Conservation (phyloP, 2,888 invertebrate species). For the Apoderus coryli region DNA sequence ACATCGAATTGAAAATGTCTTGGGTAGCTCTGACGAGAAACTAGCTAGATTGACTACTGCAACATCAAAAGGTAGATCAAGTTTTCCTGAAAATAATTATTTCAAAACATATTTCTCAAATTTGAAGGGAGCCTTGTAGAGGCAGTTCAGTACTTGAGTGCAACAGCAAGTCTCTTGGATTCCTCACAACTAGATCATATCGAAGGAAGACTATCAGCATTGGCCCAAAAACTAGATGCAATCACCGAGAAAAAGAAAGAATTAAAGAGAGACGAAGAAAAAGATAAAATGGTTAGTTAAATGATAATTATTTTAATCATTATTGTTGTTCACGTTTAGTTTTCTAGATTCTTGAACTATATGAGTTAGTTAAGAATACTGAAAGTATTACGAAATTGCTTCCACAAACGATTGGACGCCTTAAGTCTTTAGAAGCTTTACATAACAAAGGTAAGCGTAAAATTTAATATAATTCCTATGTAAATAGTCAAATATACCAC, state of each 20-base stretch:
- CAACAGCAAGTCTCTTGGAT: constrained; percentile 68
- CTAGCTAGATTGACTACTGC: constrained; percentile 39
- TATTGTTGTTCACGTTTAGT: no score
- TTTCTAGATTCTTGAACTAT: constrained; percentile 63
- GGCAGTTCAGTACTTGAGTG: constrained; percentile 62
- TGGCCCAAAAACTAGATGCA: constrained; percentile 65
- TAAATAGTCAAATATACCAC: no score
- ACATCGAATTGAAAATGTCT: constrained; percentile 66
- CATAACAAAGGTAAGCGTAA: constrained; percentile 75
- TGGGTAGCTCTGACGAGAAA: constrained; percentile 74
- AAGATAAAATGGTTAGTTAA: constrained; percentile 35
- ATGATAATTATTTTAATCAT: constrained; percentile 7
- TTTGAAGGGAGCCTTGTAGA: constrained; percentile 40
- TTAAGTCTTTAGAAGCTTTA: constrained; percentile 72
- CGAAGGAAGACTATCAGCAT: constrained; percentile 61
- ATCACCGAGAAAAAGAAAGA: constrained; percentile 43
- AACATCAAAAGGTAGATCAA: constrained; percentile 25
- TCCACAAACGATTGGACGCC: constrained; percentile 67
- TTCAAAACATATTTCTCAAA: constrained; percentile 1
- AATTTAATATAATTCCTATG: no score
- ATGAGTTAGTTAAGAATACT: constrained; percentile 75
- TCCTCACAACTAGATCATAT: constrained; percentile 69
- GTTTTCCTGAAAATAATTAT: neutral
- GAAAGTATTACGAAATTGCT: constrained; percentile 67
- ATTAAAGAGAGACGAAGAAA: constrained; percentile 41